Base-by-base conservation (phyloP, 2,113 vertebrate genomes). In the Neotragus pygmaeus region DNA sequence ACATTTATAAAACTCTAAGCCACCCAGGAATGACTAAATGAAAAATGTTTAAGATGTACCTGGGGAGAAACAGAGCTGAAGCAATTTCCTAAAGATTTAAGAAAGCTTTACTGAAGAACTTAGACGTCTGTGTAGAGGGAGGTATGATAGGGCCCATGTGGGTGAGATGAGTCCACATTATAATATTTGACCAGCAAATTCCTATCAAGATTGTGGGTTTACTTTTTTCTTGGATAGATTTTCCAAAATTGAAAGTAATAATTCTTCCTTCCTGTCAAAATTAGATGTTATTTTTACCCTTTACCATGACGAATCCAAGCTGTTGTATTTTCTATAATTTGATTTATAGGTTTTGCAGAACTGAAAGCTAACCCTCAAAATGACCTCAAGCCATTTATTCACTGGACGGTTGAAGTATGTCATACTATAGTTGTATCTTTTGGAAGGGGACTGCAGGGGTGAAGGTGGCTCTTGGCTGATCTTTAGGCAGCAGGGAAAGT, bases 1-100 rank as follows among this genome's bases (percentile, higher is more conserved):
- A 83, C 62, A 94, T 84, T 95, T 97, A 64, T 64, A 82, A 83
- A 95, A 93, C 33, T 80, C 57, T 84, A 80, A 93, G 30, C 33
- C 88, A 58, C 28, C 21, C 5, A 88, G 60, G 23, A 94, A 88
- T 88, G 94, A 92, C 28, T 88, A 57, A 62, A 75, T 92, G 33
- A 96, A 94, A 89, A 82, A 77, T 57, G 43, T 82, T 17, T 66
- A 75, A 88, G 39, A 47, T 2, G 11, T 88, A 53, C 45, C 36
- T 49, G 12, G 16, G 58, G 60, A n/a, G 51, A 91, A 66, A 93
- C 78, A 53, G 7, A 27, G 66, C 3, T 23, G 45, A 97, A 91
- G 84, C 21, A n/a, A 88, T 89, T 89, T 83, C 57, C 33, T 55
- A 43, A 60, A 87, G n/a, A 62, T 25, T 82, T 28, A 93, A 62